Evolutionary conservation across 2,888 invertebrate genomes (phyloP).

Genomic region (Cheilosia vulpina): DNA sequence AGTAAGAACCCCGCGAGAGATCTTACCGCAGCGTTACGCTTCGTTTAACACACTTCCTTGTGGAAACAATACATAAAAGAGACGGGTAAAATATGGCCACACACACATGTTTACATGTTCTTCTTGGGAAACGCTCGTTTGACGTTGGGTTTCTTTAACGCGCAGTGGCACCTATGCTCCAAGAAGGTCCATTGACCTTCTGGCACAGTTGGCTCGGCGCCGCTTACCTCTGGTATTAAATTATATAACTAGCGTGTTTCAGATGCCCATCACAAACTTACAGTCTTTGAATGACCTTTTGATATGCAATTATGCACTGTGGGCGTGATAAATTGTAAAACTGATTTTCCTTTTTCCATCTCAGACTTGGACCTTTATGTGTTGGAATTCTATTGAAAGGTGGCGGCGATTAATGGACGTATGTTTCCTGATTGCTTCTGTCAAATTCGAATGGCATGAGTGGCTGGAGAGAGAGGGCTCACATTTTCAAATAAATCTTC

Average conservation of each 20-base stretch:
- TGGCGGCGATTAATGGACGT: conserved; percentile 36
- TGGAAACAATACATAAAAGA: conserved; percentile 32
- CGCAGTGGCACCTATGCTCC: conserved; percentile 35
- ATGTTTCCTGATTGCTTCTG: conserved; percentile 53
- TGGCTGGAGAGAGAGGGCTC: conserved; percentile 8
- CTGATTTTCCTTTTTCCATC: not conserved
- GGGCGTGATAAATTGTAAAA: conserved; percentile 5
- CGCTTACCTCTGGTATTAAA: not conserved
- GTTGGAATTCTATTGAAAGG: conserved; percentile 34
- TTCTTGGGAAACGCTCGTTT: conserved; percentile 29
- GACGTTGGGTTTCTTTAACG: conserved; percentile 36
- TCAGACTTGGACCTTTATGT: not conserved
- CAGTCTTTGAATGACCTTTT: conserved; percentile 6
- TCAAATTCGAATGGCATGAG: conserved; percentile 20
- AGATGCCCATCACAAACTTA: not conserved
- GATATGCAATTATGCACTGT: conserved; percentile 3
- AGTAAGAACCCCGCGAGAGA: conserved; percentile 3
- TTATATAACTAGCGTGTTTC: not conserved
- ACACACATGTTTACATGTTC: conserved; percentile 11
- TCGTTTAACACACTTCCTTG: conserved; percentile 58
- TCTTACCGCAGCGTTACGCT: conserved; percentile 44
- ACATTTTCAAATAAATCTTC: conserved; percentile 46
- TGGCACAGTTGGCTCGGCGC: conserved; percentile 9
- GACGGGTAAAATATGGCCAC: not conserved
- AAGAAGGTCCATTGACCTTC: conserved; percentile 45